Percentiles rank a stretch among this genome's conserved stretches.
These are phyloP conservation scores for Coenonympha glycerion DNA, from an alignment of 2,888 invertebrate species.

Conservation along the genomic window DNA sequence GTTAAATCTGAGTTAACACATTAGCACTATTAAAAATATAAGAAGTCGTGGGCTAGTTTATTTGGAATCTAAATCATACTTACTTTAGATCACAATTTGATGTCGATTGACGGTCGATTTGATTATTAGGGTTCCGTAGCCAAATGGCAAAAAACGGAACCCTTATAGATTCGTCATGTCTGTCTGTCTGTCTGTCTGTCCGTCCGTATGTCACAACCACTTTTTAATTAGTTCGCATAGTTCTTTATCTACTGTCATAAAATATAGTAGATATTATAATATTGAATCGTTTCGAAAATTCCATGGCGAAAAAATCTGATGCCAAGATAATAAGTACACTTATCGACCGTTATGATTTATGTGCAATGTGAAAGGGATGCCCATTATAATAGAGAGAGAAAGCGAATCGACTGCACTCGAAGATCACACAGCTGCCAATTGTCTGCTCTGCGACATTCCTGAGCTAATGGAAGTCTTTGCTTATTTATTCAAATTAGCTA, in stretches of 20 bases:
- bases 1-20: no score
- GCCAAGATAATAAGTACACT: background rate
- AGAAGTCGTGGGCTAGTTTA: no score
- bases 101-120: background rate
- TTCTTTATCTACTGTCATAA: constrained; percentile 1
- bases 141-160: no score
- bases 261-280: background rate
- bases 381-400: constrained; percentile 18
- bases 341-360: background rate
- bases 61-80: no score
- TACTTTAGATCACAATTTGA: background rate
- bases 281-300: background rate
- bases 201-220: no score
- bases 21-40: no score
- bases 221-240: background rate
- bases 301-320: background rate
- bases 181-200: no score
- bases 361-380: constrained; percentile 5
- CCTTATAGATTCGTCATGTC: no score
- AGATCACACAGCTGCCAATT: constrained; percentile 16
- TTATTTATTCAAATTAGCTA: constrained; percentile 7
- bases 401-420: constrained; percentile 14
- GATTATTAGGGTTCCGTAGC: no score
- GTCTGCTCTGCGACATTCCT: constrained; percentile 16
- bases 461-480: constrained; percentile 16